A percentile compares a stretch with the other conserved stretches of the same genome.
Evolutionary conservation across 2,797 vertebrate genomes (phyloP).

Genomic region (Anguilla pacifica): DNA sequence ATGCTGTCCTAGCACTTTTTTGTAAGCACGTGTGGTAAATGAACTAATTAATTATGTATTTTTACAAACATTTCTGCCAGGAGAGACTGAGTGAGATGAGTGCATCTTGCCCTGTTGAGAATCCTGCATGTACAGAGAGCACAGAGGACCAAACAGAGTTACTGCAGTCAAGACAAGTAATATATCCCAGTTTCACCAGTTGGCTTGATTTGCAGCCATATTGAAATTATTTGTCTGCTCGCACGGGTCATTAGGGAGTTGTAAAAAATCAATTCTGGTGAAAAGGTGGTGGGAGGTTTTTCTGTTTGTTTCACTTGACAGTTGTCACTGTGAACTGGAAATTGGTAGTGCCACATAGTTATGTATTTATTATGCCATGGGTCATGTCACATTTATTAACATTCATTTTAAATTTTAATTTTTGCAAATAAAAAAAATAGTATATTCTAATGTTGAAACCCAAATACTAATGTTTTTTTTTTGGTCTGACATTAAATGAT

Average conservation of each 20-base stretch:
- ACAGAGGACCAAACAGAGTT: slow-evolving; percentile 62
- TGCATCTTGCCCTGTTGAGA: slow-evolving; percentile 58
- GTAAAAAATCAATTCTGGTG: background rate
- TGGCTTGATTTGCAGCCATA: background rate
- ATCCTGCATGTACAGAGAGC: slow-evolving; percentile 60
- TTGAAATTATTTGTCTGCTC: background rate
- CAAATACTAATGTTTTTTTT: background rate
- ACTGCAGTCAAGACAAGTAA: slow-evolving; percentile 58
- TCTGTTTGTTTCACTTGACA: background rate
- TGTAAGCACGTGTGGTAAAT: slow-evolving; percentile 33
- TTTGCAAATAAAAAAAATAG: background rate
- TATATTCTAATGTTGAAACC: background rate
- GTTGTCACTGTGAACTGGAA: background rate
- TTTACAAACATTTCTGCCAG: slow-evolving; percentile 57
- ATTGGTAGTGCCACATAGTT: background rate
- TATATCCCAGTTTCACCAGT: slow-evolving; percentile 44
- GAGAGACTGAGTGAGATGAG: slow-evolving; percentile 60
- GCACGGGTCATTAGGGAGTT: background rate
- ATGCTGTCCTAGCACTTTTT: background rate
- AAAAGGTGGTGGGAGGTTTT: background rate
- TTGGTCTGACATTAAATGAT: background rate
- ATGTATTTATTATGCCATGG: background rate
- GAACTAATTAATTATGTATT: slow-evolving; percentile 43
- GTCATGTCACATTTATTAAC: background rate
- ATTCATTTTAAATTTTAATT: background rate